phyloP scores from a whole-genome alignment of 2,113 vertebrate species.

The Sitta europaea region DNA sequence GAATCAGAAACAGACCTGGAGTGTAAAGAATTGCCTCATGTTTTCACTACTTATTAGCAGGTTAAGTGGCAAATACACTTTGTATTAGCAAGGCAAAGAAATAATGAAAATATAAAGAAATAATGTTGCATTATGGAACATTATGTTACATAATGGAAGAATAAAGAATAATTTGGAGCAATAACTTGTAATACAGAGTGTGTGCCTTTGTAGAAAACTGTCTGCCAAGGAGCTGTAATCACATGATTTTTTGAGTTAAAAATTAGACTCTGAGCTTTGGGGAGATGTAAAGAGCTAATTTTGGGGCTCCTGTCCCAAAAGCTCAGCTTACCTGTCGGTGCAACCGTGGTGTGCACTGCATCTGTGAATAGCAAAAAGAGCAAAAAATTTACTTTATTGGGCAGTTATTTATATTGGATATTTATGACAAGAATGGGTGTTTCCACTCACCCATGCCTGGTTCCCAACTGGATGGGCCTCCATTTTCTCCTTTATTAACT shows the following conservation, averaged over 20 bases:
- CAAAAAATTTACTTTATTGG: not conserved
- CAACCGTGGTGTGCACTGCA: fast-evolving
- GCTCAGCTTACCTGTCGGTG: not conserved
- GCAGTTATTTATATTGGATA: not conserved
- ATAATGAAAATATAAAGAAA: not conserved
- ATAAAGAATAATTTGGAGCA: not conserved
- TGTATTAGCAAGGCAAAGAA: not conserved
- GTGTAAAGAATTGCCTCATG: not conserved
- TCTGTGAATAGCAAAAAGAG: not conserved
- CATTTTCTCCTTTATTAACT: not conserved
- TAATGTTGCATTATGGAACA: not conserved
- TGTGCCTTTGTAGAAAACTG: not conserved
- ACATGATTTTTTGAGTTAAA: not conserved
- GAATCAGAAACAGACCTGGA: not conserved
- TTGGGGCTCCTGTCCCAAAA: not conserved
- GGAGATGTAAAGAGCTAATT: not conserved
- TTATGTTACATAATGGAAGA: no score
- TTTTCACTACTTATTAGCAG: not conserved
- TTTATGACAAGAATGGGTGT: not conserved
- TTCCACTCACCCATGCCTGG: not conserved
- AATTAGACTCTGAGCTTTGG: not conserved
- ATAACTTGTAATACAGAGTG: not conserved
- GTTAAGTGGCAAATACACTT: not conserved
- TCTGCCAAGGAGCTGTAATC: not conserved
- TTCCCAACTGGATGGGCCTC: not conserved